phyloP scores from a whole-genome alignment of 2,797 vertebrate species.

The Sus cebifrons region DNA sequence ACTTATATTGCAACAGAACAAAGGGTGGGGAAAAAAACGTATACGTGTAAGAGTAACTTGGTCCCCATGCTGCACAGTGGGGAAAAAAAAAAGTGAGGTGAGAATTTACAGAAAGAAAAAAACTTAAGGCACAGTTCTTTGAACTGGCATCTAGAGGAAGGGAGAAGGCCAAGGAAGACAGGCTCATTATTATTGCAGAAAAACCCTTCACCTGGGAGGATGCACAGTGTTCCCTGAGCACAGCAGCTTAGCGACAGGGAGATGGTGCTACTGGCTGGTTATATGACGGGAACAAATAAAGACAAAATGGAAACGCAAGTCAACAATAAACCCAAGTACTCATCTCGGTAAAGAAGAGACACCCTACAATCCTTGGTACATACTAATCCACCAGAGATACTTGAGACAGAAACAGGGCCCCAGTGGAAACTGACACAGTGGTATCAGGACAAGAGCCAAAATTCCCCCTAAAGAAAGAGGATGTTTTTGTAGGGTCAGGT shows the following conservation, averaged over 20 bases:
- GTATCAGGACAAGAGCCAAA: not conserved
- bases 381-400: not conserved
- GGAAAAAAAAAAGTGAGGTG: not conserved
- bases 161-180: not conserved
- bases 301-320: not conserved
- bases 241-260: not conserved
- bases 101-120: not conserved
- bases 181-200: accelerated
- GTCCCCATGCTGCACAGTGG: too few species aligned
- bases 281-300: not conserved
- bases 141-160: not conserved
- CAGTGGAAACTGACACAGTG: not conserved
- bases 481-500: not conserved
- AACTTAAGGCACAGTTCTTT: not conserved
- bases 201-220: accelerated
- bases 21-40: too few species aligned
- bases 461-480: not conserved
- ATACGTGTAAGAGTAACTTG: too few species aligned
- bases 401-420: not conserved
- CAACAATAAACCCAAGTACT: not conserved
- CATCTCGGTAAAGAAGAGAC: not conserved
- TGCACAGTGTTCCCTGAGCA: accelerated
- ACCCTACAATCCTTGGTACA: not conserved
- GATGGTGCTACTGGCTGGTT: not conserved
- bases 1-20: too few species aligned